Percentiles rank a stretch among this genome's conserved stretches.
Conservation (phyloP, 92 coral and sea anemone genomes). For the Epizoanthus ramosus region DNA sequence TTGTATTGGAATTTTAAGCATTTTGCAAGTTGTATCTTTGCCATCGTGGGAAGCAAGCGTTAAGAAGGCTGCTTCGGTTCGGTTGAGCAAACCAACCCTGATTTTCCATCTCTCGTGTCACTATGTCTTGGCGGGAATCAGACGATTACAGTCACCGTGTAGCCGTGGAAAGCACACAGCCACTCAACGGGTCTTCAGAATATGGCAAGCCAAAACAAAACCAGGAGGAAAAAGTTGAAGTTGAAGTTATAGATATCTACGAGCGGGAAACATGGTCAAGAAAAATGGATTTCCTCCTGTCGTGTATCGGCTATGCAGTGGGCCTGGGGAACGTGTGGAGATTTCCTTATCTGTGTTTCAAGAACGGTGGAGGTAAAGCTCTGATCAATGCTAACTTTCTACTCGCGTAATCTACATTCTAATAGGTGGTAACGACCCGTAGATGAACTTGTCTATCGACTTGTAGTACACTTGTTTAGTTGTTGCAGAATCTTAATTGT, state of each 20-base stretch:
- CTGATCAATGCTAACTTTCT: no score
- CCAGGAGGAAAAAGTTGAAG: background rate
- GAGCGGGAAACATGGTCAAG: constrained; percentile 45
- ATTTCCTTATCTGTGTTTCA: constrained; percentile 29
- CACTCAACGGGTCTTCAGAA: background rate
- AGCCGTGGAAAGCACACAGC: constrained; percentile 25
- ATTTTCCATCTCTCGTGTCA: background rate
- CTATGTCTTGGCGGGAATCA: constrained; percentile 37
- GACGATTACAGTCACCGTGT: constrained; percentile 11
- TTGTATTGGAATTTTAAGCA: background rate
- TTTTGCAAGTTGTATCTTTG: background rate
- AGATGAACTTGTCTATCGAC: background rate
- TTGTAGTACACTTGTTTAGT: no score
- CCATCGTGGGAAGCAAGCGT: background rate
- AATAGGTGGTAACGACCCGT: background rate
- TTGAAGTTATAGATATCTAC: background rate
- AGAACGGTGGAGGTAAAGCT: constrained; percentile 34
- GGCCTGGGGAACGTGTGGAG: constrained; percentile 41
- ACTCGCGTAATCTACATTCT: background rate
- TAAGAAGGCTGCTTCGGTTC: background rate
- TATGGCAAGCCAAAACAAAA: background rate
- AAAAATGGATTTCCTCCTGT: constrained; percentile 32
- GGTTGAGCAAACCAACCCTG: background rate
- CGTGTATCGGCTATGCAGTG: constrained; percentile 34
- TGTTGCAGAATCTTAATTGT: no score